Evolutionary conservation across 2,113 vertebrate genomes (phyloP).

Genomic region (Rhinoderma darwinii): DNA sequence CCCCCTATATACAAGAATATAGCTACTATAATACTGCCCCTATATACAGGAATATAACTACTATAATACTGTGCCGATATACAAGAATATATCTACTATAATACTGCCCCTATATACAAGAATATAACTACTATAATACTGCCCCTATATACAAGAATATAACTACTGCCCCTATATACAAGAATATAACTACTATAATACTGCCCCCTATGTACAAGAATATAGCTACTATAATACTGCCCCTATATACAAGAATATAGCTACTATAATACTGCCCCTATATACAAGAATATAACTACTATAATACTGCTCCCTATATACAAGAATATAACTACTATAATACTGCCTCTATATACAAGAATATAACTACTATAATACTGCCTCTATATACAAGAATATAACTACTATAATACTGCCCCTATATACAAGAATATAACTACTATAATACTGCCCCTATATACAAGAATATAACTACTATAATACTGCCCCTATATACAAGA

Average conservation of each 20-base stretch:
- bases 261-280: conserved; percentile 1
- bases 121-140: conserved; percentile 6
- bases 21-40: conserved; percentile 2
- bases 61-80: too few relatives aligned
- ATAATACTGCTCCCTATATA: not conserved
- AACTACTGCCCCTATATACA: conserved; percentile 4
- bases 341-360: conserved; percentile 6
- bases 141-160: not conserved
- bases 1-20: not conserved
- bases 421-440: conserved; percentile 12
- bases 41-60: not conserved
- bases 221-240: not conserved
- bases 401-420: not conserved
- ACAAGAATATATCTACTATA: too few relatives aligned
- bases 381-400: not conserved
- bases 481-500: too few relatives aligned
- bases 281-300: not conserved
- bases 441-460: conserved; percentile 1
- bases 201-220: not conserved
- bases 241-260: not conserved
- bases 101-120: not conserved
- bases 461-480: conserved; percentile 1
- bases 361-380: conserved; percentile 5
- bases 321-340: conserved; percentile 11
- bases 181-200: conserved; percentile 8